Percentiles rank a stretch among this genome's conserved stretches.
Conservation (phyloP, 2,888 invertebrate genomes). For the Drosophila mimetica region DNA sequence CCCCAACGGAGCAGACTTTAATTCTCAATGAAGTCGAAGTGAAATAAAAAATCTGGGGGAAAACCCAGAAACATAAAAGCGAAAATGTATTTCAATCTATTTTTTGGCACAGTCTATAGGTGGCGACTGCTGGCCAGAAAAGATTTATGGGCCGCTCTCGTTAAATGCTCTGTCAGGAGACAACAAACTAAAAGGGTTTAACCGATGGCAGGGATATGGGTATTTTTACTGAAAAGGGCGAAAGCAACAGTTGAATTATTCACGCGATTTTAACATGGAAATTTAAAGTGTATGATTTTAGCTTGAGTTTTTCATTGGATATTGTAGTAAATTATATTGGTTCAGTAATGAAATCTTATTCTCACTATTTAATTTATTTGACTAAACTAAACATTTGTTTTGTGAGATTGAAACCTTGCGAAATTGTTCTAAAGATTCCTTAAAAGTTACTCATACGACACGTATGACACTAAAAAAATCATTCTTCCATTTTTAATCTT, state of each 20-base stretch:
- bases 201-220: conserved; percentile 43
- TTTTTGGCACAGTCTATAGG: conserved; percentile 60
- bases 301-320: not conserved
- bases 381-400: too few species aligned
- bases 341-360: too few species aligned
- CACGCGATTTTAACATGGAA: conserved; percentile 2
- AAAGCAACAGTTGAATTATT: conserved; percentile 33
- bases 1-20: conserved; percentile 43
- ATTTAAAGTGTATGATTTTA: not conserved
- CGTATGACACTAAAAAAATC: too few species aligned
- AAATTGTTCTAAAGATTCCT: too few species aligned
- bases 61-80: conserved; percentile 55
- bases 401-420: too few species aligned
- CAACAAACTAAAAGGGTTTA: conserved; percentile 50
- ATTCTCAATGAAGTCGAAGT: conserved; percentile 38
- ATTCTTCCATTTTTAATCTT: too few species aligned
- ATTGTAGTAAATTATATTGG: too few species aligned
- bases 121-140: conserved; percentile 36
- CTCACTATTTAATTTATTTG: too few species aligned
- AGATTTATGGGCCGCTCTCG: conserved; percentile 65
- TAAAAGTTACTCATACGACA: too few species aligned
- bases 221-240: conserved; percentile 19
- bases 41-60: conserved; percentile 37
- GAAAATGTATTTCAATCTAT: conserved; percentile 78
- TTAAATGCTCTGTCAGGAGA: conserved; percentile 62